Evolutionary conservation across 2,888 invertebrate species (phyloP), one percentile per base, ranked within the genome.

Genomic region (Amphipoea lucens): DNA sequence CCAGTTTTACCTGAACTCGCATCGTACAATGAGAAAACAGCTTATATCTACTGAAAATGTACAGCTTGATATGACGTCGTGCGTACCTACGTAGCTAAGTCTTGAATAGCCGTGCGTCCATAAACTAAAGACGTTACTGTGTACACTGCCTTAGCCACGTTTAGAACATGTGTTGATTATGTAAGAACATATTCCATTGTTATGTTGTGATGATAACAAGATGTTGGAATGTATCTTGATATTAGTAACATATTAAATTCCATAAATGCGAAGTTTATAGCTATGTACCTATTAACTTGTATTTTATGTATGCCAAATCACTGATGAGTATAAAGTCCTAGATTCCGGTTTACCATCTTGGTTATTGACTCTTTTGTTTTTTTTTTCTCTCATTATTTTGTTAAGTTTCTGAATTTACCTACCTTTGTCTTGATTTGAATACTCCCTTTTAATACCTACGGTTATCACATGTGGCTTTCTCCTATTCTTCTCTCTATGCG

Each of bases 171-270:
- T 83, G 81, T 57, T 84, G 84, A 62, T 81, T 72, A 66, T 36
- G 1, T 65, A 72, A 84, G 54, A 78, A 72, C 71, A 63, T 84
- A 62, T 81, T 79, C 79, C 67, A 79, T 84, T 72, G 79, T 78
- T 48, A 54, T 78, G 62, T 71, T 67, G 42, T 12, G 67, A 68
- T 68, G 71, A 63, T 57, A 68, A 63, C 84, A 84, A 84, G 71
- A 63, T 71, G 83, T 84, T 71, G 62, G 17, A 62, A 67, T 79
- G 23, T 79, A 63, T 71, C 29, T 78, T 45, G 66, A 79, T 71
- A 57, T 79, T 48, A 78, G 45, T 62, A 62, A 83, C 40, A 54
- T 54, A 66, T 62, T 84, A n/a, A n/a, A 67, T 48, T 60, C 4
- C 12, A 60, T 60, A 60, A n/a, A n/a, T 60, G n/a, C 1, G 11